Evolutionary conservation across 2,888 invertebrate species (phyloP).

Genomic region (Aspidapion aeneum): DNA sequence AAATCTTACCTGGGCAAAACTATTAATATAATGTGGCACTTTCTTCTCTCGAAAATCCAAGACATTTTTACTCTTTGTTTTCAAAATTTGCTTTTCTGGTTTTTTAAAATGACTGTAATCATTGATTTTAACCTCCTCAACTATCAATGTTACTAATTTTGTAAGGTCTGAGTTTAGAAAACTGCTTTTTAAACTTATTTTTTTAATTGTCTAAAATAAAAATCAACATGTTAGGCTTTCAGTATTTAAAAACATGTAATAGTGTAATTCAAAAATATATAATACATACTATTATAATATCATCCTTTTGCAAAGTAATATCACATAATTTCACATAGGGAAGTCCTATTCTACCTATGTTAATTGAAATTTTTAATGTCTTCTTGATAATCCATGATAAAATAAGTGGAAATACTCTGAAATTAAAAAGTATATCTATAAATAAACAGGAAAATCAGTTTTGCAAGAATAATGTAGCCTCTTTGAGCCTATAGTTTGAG

Average conservation of each 20-base stretch:
- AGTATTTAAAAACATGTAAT: too few species aligned
- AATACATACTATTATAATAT: constrained; percentile 46
- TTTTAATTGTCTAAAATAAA: constrained; percentile 71
- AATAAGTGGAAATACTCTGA: constrained; percentile 72
- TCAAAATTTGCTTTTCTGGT: constrained; percentile 40
- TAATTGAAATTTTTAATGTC: constrained; percentile 73
- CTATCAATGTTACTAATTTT: constrained; percentile 78
- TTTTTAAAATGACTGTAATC: constrained; percentile 58
- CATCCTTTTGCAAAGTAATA: constrained; percentile 76
- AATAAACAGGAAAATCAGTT: too few species aligned
- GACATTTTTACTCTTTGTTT: constrained; percentile 46
- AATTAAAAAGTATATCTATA: too few species aligned
- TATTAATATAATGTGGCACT: constrained; percentile 74
- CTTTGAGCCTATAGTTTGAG: too few species aligned
- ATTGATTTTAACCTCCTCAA: constrained; percentile 75
- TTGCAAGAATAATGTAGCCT: too few species aligned
- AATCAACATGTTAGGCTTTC: too few species aligned
- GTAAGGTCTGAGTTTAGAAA: constrained; percentile 86
- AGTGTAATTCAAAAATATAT: constrained; percentile 7
- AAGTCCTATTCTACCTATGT: constrained; percentile 78
- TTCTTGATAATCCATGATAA: constrained; percentile 78
- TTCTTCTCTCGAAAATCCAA: constrained; percentile 69
- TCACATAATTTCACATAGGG: constrained; percentile 77
- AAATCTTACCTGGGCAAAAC: constrained; percentile 71
- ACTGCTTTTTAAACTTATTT: constrained; percentile 81